Percentiles rank a stretch among this genome's conserved stretches.
Conservation (phyloP, 2,797 vertebrate genomes). For the Mastacembelus armatus region DNA sequence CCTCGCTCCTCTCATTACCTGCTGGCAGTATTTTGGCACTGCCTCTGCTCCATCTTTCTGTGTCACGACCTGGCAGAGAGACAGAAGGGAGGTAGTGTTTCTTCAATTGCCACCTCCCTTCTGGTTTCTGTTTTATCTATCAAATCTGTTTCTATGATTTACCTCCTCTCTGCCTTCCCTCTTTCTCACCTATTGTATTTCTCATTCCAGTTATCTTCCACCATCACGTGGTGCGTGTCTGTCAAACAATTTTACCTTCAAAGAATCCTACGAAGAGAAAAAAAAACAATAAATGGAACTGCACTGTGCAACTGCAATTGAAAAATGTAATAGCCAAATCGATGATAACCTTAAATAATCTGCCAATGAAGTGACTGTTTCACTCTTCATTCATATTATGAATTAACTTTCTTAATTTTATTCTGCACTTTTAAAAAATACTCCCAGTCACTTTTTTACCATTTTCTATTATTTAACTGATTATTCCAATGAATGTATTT, state of each 20-base stretch:
- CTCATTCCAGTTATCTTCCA: not conserved
- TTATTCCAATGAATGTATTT: constrained; percentile 30
- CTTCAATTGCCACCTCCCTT: constrained; percentile 27
- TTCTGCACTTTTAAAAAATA: constrained; percentile 37
- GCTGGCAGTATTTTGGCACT: constrained; percentile 47
- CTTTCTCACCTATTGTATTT: not conserved
- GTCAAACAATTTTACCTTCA: constrained; percentile 6
- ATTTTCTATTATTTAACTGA: constrained; percentile 23
- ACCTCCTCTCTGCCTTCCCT: not conserved
- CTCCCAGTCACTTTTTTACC: not conserved
- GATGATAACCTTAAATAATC: constrained; percentile 28
- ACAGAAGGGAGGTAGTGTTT: constrained; percentile 29
- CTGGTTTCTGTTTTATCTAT: constrained; percentile 12
- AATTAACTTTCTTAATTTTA: constrained; percentile 49
- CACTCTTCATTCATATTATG: constrained; percentile 2
- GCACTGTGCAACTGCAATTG: constrained; percentile 4
- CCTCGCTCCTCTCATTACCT: constrained; percentile 51
- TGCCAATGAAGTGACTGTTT: constrained; percentile 1
- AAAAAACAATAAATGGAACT: not conserved
- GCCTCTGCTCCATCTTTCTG: constrained; percentile 40
- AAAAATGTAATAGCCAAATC: not conserved
- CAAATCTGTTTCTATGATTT: not conserved
- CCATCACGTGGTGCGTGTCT: too few relatives aligned
- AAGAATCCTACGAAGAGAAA: not conserved
- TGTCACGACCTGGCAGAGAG: constrained; percentile 30